phyloP scores from a whole-genome alignment of 2,797 vertebrate genomes.

The Mormyrus hasselquistii region DNA sequence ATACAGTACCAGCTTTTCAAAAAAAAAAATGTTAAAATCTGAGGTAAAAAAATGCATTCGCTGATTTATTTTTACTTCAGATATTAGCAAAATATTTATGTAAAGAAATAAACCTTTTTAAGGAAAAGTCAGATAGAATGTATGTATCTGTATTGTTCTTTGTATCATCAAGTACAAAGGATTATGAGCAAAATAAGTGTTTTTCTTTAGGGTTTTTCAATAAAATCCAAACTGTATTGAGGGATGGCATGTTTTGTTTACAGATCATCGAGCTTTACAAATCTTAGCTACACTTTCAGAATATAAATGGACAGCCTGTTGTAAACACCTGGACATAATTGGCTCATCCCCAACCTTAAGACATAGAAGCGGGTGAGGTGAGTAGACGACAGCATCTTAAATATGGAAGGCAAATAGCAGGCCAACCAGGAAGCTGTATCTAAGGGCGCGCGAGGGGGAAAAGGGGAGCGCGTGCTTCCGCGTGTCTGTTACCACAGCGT shows the following conservation, averaged over 20 bases:
- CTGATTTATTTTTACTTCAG: not conserved
- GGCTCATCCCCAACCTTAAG: conserved; percentile 54
- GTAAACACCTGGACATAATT: conserved; percentile 29
- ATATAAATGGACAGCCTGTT: conserved; percentile 34
- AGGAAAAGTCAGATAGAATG: not conserved
- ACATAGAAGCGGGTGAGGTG: conserved; percentile 43
- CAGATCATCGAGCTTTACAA: conserved; percentile 46
- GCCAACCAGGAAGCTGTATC: conserved; percentile 74
- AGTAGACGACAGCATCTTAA: conserved; percentile 61
- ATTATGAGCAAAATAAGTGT: not conserved
- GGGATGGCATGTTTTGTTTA: conserved; percentile 53
- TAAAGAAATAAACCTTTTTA: not conserved
- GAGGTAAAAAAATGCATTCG: not conserved
- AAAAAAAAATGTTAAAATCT: not conserved
- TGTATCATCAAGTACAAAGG: not conserved
- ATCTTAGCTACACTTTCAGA: conserved; percentile 63
- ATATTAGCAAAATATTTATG: not conserved
- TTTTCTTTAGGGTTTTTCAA: not conserved
- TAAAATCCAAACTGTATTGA: not conserved
- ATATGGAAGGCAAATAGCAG: conserved; percentile 36
- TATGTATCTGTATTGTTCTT: not conserved
- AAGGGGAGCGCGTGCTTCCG: conserved; percentile 61
- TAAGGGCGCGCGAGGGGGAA: conserved; percentile 67
- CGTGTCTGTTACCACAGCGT: conserved; percentile 65
- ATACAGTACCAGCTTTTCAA: not conserved